Evolutionary conservation across 2,113 vertebrate genomes (phyloP).

Genomic region (Agapornis roseicollis): DNA sequence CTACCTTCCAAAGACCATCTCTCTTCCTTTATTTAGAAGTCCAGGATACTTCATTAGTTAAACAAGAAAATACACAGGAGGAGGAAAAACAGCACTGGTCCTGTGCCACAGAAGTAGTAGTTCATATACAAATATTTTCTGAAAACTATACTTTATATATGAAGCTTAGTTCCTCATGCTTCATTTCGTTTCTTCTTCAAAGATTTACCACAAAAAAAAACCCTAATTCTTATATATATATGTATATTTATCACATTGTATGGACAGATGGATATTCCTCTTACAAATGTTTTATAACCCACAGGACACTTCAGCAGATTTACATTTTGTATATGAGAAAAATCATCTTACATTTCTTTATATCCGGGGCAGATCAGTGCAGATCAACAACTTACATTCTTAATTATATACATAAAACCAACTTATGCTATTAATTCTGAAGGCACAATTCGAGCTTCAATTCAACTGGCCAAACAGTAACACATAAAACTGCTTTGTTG

Average conservation of each 20-base stretch:
- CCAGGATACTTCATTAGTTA: not conserved
- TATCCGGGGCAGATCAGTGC: not conserved
- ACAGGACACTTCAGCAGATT: not conserved
- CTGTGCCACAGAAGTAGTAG: not conserved
- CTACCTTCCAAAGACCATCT: not conserved
- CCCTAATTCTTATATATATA: not conserved
- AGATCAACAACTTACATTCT: not conserved
- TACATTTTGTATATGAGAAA: not conserved
- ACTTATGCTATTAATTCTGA: not conserved
- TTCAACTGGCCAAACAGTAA: not conserved
- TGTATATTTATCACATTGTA: not conserved
- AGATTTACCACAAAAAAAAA: not conserved
- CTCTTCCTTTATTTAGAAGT: not conserved
- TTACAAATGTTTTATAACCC: not conserved
- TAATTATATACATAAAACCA: not conserved
- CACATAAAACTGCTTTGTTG: not conserved
- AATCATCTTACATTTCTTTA: not conserved
- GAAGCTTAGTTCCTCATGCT: not conserved
- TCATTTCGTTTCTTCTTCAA: not conserved
- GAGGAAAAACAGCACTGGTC: not conserved
- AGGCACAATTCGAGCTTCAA: not conserved
- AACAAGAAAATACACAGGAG: not conserved
- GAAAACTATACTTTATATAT: not conserved
- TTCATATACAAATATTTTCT: not conserved
- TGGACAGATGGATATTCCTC: not conserved